Conservation (phyloP, 2,113 vertebrate genomes). For the Pelecanoides urinatrix region DNA sequence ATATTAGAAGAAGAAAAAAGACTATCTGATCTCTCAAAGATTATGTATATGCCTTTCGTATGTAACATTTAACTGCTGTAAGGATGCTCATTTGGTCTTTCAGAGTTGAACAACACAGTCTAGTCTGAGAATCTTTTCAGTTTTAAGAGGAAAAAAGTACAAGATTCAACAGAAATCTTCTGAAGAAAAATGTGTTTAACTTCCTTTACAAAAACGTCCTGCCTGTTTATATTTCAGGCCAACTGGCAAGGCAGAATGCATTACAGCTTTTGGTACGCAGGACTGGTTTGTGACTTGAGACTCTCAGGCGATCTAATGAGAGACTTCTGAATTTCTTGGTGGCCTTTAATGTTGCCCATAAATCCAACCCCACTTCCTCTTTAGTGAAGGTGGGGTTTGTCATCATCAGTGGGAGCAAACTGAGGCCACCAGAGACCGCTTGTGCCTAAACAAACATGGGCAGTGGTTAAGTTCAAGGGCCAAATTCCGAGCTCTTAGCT, state of each 20-base stretch:
- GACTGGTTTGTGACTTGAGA: not conserved
- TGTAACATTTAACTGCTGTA: not conserved
- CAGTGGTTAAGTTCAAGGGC: conserved; percentile 53
- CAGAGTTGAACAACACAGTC: not conserved
- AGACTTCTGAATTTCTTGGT: conserved; percentile 16
- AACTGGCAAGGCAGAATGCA: not conserved
- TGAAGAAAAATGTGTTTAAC: not conserved
- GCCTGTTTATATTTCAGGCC: not conserved
- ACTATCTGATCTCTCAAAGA: not conserved
- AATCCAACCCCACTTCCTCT: conserved; percentile 28
- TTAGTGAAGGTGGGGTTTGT: conserved; percentile 16
- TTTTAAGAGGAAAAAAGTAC: not conserved
- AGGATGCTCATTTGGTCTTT: not conserved
- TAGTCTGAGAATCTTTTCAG: not conserved
- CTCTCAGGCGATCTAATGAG: not conserved
- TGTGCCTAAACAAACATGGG: conserved; percentile 52
- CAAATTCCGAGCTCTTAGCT: conserved; percentile 46
- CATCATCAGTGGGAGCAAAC: not conserved
- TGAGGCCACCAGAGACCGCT: not conserved
- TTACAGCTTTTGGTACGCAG: not conserved
- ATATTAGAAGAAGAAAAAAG: not conserved
- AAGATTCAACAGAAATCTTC: not conserved
- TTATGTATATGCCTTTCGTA: not conserved
- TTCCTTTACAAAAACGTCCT: not conserved
- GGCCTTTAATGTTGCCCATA: conserved; percentile 24